Evolutionary conservation across 2,888 invertebrate species (phyloP).

Genomic region (Abscondita cerata): DNA sequence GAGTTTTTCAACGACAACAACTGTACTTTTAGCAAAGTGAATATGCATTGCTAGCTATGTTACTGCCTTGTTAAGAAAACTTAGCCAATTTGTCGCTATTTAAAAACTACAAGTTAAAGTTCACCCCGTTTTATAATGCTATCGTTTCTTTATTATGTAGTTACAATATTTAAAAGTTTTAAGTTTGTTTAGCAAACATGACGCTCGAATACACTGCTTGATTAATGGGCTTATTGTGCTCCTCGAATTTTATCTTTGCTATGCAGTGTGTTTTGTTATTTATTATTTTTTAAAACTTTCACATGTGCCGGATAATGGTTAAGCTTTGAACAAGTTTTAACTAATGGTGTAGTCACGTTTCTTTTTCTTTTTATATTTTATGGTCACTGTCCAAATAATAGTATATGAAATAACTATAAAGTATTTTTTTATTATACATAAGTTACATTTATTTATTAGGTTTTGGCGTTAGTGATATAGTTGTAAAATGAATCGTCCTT

Average conservation of each 20-base stretch:
- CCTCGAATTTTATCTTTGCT: constrained; percentile 45
- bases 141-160: constrained; percentile 14
- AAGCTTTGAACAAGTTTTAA: too few species aligned
- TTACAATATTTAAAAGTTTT: constrained; percentile 12
- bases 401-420: too few species aligned
- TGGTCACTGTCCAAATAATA: too few species aligned
- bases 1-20: neutral
- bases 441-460: too few species aligned
- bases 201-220: constrained; percentile 24
- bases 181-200: constrained; percentile 5
- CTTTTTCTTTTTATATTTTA: too few species aligned
- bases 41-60: constrained; percentile 16
- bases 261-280: constrained; percentile 47
- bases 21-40: constrained; percentile 15
- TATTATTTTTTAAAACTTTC: constrained; percentile 46
- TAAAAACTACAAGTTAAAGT: neutral
- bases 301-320: constrained; percentile 45
- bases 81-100: constrained; percentile 17
- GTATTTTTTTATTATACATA: too few species aligned
- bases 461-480: too few species aligned
- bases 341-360: too few species aligned
- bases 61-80: constrained; percentile 18
- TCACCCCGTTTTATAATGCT: neutral
- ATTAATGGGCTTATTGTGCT: constrained; percentile 46
- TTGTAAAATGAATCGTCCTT: too few species aligned